Percentiles rank a stretch among this genome's conserved stretches.
These are phyloP conservation scores for Rhincodon typus DNA, from an alignment of 2,797 vertebrate genomes.

Conservation along the genomic window DNA sequence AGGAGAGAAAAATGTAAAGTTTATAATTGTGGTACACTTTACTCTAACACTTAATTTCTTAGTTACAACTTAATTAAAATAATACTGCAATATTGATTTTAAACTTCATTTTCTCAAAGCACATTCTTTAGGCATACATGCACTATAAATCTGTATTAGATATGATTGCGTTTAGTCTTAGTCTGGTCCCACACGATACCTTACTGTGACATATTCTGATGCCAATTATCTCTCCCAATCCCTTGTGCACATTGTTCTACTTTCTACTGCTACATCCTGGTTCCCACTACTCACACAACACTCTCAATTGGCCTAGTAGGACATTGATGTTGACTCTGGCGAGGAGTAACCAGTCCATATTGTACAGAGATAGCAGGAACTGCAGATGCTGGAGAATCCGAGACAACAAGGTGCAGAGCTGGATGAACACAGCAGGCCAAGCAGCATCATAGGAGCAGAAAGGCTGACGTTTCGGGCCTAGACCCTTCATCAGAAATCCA, in stretches of 20 bases:
- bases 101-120: neutral
- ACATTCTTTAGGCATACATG: neutral
- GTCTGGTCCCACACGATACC: neutral
- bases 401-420: too few species aligned
- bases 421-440: too few species aligned
- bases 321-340: too few species aligned
- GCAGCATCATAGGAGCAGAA: too few species aligned
- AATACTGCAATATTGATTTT: conserved; percentile 18
- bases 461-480: too few species aligned
- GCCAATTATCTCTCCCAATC: neutral
- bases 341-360: too few species aligned
- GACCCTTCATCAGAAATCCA: too few species aligned
- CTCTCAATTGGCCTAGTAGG: neutral
- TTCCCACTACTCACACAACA: neutral
- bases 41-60: neutral
- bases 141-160: neutral
- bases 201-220: neutral
- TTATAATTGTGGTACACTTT: neutral
- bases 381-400: too few species aligned
- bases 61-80: neutral
- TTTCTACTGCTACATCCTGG: neutral
- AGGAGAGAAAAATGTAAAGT: neutral
- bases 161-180: neutral
- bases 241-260: neutral
- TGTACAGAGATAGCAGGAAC: too few species aligned